Conservation (phyloP, 2,113 vertebrate genomes). For the Hucho hucho region DNA sequence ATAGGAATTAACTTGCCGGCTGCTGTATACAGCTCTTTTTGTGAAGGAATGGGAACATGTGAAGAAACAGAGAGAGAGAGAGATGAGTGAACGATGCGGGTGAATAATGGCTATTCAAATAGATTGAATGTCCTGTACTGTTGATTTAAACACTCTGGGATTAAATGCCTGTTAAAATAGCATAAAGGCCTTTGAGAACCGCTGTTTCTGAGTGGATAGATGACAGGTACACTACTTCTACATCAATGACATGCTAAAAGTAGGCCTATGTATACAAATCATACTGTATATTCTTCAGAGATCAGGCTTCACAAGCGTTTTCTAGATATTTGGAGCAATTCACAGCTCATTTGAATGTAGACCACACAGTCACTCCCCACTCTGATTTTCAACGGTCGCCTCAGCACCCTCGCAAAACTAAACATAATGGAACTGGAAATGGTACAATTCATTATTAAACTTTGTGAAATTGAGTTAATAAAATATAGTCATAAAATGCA, state of each 20-base stretch:
- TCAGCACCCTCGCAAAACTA: conserved; percentile 25
- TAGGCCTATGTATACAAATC: neutral
- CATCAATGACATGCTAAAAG: neutral
- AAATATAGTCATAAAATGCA: conserved; percentile 46
- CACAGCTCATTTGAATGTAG: conserved; percentile 32
- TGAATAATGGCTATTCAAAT: conserved; percentile 6
- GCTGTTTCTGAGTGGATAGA: neutral
- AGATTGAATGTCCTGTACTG: neutral
- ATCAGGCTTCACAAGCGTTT: neutral
- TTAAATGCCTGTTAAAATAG: neutral
- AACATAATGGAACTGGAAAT: conserved; percentile 38
- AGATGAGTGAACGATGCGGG: no score
- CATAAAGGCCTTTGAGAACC: neutral
- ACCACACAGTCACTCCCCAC: conserved; percentile 17
- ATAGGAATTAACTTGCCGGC: conserved; percentile 47
- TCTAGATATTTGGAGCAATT: conserved; percentile 27
- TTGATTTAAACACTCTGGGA: neutral
- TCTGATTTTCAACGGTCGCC: conserved; percentile 16
- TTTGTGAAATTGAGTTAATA: conserved; percentile 46
- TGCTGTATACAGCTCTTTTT: neutral
- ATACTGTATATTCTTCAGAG: neutral
- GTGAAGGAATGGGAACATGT: conserved; percentile 37
- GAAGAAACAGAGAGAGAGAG: conserved; percentile 16
- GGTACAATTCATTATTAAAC: conserved; percentile 53
- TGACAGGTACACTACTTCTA: neutral